Base-by-base conservation (phyloP, 2,888 invertebrate species). In the Drosophila austrosaltans region DNA sequence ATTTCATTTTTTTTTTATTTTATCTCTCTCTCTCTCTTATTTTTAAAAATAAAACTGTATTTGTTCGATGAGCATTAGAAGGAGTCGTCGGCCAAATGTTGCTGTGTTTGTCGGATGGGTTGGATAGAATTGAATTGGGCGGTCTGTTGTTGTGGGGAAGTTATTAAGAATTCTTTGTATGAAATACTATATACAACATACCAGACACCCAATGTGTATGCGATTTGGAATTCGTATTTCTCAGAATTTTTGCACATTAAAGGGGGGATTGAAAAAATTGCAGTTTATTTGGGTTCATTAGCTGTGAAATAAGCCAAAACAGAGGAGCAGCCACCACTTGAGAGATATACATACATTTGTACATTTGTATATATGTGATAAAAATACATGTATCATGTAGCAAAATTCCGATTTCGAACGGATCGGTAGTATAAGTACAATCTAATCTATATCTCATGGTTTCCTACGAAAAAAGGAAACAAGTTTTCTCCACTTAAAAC, bases 1-100 rank as follows among this genome's bases (percentile, higher is more conserved):
- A 8, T 36, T 10, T 22, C 22, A 3, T 3, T 3, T 22, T 48
- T 12, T 6, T 42, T 42, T 16, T 42, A 5, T 42, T 42, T 16
- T 42, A 2, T 2, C n/a, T 2, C 16, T 42, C 1, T 39, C n/a
- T n/a, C n/a, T 48, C 25, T 10, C 48, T 48, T 25, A 48, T 25
- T 48, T 48, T 48, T 48, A 48, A 48, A 48, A 48, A 48, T 48
- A 48, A 48, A 48, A 48, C 44, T 48, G 20, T 48, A 48, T 48
- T 48, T 48, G 44, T 48, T 48, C 44, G 44, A 48, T 48, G 44
- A 22, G 44, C 44, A 48, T 48, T 22, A 22, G 44, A 48, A 48
- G 44, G 44, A 48, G 22, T 48, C 44, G 44, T 2, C 44, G 22
- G 25, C 48, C 25, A 48, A 10, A 48, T 48, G 48, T 36, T 8